These are phyloP conservation scores for Pipistrellus pygmaeus DNA, from an alignment of 2,797 vertebrate species.

Conservation along the genomic window DNA sequence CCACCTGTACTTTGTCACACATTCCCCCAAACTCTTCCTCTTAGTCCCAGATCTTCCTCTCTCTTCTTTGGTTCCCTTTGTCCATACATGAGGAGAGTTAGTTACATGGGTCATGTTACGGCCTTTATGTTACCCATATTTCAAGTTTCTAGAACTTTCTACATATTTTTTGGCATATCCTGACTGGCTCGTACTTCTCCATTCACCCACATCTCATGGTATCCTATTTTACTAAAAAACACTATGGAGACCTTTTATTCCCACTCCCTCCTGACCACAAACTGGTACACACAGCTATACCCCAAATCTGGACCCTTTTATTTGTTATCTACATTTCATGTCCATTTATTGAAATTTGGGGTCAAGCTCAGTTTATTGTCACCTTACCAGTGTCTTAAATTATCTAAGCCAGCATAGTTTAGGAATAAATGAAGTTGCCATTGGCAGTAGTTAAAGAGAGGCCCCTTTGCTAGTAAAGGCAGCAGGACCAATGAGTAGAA, in stretches of 20 bases:
- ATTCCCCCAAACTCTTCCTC: background rate
- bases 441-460: background rate
- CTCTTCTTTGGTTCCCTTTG: background rate
- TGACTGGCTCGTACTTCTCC: background rate
- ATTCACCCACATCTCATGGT: background rate
- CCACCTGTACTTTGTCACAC: accelerated
- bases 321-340: background rate
- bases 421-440: background rate
- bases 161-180: background rate
- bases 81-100: background rate
- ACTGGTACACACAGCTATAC: background rate
- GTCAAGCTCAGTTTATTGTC: background rate
- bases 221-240: conserved; percentile 11
- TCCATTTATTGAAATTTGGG: background rate
- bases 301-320: background rate
- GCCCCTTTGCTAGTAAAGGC: background rate
- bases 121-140: background rate
- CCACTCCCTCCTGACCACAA: background rate
- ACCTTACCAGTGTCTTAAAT: background rate
- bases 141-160: conserved; percentile 24
- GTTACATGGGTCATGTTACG: background rate
- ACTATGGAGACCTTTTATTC: background rate
- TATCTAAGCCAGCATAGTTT: background rate
- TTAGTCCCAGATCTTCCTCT: background rate
- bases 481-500: background rate